Percentiles rank a stretch among this genome's conserved stretches.
phyloP scores from a whole-genome alignment of 2,888 invertebrate genomes.

The Eilema griseolum region DNA sequence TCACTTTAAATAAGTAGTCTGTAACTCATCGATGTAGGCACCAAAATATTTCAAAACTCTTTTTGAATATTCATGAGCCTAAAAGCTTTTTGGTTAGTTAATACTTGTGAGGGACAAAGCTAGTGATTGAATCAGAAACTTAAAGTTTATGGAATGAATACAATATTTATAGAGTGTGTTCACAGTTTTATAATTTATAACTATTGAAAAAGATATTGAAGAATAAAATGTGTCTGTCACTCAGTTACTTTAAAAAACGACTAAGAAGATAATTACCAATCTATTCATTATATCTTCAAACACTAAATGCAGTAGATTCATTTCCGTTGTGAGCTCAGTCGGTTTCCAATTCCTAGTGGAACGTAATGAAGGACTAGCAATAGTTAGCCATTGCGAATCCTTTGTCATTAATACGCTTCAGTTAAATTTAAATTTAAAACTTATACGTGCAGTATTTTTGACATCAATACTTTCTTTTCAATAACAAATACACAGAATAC shows the following conservation, averaged over 20 bases:
- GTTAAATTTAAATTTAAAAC: no score
- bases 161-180: conserved; percentile 6
- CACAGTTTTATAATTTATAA: no score
- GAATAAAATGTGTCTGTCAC: neutral
- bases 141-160: no score
- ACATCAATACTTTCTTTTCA: neutral
- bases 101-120: neutral
- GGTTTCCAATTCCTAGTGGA: neutral
- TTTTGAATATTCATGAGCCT: conserved; percentile 20
- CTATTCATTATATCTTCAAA: neutral
- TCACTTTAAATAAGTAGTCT: no score
- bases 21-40: neutral
- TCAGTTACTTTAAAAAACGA: neutral
- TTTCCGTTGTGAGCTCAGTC: neutral
- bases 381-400: neutral
- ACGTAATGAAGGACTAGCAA: neutral
- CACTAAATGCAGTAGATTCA: no score
- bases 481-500: neutral
- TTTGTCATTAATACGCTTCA: neutral
- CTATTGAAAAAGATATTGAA: no score
- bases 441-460: no score
- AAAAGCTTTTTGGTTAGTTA: conserved; percentile 17
- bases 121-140: no score
- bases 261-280: neutral
- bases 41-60: conserved; percentile 24